phyloP scores from a whole-genome alignment of 2,113 vertebrate genomes.

The Apodemus speciosus region DNA sequence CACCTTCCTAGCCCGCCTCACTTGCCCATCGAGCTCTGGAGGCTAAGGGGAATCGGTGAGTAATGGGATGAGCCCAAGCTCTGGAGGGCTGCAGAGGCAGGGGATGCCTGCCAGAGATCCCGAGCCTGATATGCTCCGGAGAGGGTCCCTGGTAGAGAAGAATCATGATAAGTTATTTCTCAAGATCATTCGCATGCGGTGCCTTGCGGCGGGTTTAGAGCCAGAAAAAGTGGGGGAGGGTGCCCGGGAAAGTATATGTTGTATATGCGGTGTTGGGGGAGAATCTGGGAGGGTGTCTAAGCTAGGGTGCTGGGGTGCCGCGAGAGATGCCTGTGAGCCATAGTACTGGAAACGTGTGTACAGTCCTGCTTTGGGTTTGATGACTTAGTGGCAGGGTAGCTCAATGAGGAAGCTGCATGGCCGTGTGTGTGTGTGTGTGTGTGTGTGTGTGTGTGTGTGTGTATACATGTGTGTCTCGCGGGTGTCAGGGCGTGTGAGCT shows the following conservation, averaged over 20 bases:
- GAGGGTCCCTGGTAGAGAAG: conserved; percentile 16
- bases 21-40: conserved; percentile 53
- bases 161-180: conserved; percentile 61
- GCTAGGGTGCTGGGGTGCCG: background rate
- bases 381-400: background rate
- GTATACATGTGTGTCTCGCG: background rate
- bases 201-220: conserved; percentile 33
- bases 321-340: background rate
- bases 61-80: conserved; percentile 67
- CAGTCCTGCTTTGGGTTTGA: background rate
- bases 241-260: conserved; percentile 43
- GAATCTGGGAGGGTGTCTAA: background rate
- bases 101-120: background rate
- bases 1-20: conserved; percentile 41
- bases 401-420: background rate
- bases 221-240: conserved; percentile 45
- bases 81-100: background rate
- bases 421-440: background rate
- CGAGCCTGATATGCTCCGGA: background rate
- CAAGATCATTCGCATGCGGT: background rate
- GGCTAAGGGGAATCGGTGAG: conserved; percentile 84
- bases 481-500: conserved; percentile 18
- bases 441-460: conserved; percentile 48
- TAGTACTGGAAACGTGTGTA: background rate
- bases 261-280: conserved; percentile 37